phyloP scores from a whole-genome alignment of 2,888 invertebrate species.

The Tetrapedia diversipes region DNA sequence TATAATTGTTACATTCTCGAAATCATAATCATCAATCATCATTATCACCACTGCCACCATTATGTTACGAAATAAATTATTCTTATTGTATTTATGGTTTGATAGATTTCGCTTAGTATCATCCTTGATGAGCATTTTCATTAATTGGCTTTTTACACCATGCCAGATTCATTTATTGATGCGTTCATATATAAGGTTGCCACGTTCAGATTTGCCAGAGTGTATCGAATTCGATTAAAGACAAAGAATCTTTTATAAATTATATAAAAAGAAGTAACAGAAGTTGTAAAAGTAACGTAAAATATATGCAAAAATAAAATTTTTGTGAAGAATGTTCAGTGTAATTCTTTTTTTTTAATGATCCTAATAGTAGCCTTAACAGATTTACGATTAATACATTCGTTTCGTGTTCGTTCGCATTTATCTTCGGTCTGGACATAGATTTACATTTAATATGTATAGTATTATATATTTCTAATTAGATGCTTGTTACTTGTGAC shows the following conservation, averaged over 20 bases:
- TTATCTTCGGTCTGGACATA: no score
- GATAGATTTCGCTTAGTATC: conserved; percentile 26
- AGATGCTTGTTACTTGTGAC: no score
- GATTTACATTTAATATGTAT: no score
- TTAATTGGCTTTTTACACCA: conserved; percentile 24
- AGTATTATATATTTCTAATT: no score
- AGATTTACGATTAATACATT: no score
- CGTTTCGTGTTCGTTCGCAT: no score
- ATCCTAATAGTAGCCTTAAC: no score
- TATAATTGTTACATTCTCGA: conserved; percentile 45
- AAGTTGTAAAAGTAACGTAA: conserved; percentile 49
- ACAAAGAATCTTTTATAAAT: conserved; percentile 47
- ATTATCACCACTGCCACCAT: no score
- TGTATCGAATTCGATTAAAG: conserved; percentile 5
- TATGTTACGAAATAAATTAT: conserved; percentile 38
- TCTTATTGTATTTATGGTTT: conserved; percentile 32
- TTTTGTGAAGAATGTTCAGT: conserved; percentile 43
- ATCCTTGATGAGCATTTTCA: conserved; percentile 15
- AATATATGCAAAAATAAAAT: conserved; percentile 53
- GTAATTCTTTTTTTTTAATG: not conserved
- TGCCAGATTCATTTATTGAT: conserved; percentile 9
- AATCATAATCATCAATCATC: conserved; percentile 26
- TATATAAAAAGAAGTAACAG: conserved; percentile 44
- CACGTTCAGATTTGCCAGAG: conserved; percentile 7
- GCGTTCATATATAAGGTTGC: not conserved